Evolutionary conservation across 2,888 invertebrate species (phyloP).

Genomic region (Tinea pellionella): DNA sequence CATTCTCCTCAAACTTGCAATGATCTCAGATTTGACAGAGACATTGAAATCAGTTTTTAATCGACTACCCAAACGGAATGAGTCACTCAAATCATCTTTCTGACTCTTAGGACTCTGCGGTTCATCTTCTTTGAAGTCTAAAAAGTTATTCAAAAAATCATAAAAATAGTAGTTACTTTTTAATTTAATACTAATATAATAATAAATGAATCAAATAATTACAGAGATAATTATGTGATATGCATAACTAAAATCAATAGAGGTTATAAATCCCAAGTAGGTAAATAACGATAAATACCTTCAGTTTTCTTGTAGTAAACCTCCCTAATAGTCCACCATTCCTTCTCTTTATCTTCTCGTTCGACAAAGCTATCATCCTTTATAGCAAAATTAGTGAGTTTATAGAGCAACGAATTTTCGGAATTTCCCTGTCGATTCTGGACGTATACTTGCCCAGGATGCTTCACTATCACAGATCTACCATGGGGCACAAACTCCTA

Average conservation of each 20-base stretch:
- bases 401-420: conserved; percentile 76
- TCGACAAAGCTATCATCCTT: conserved; percentile 73
- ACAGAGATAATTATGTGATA: no score
- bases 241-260: no score
- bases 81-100: conserved; percentile 48
- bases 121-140: conserved; percentile 42
- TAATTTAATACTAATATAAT: no score
- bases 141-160: conserved; percentile 19
- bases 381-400: conserved; percentile 81
- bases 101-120: conserved; percentile 34
- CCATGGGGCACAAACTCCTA: conserved; percentile 92
- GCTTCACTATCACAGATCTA: conserved; percentile 80
- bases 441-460: conserved; percentile 76
- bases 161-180: neutral
- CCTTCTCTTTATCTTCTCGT: conserved; percentile 68
- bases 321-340: conserved; percentile 62
- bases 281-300: conserved; percentile 26
- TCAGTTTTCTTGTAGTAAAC: conserved; percentile 40
- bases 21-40: conserved; percentile 53
- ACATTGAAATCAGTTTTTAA: conserved; percentile 58
- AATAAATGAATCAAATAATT: no score
- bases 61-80: conserved; percentile 47
- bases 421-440: conserved; percentile 58
- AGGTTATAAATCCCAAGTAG: no score
- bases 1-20: conserved; percentile 35